Percentiles rank a stretch among this genome's conserved stretches.
Conservation (phyloP, 2,888 invertebrate genomes). For the Scelioninae gen. 2 region DNA sequence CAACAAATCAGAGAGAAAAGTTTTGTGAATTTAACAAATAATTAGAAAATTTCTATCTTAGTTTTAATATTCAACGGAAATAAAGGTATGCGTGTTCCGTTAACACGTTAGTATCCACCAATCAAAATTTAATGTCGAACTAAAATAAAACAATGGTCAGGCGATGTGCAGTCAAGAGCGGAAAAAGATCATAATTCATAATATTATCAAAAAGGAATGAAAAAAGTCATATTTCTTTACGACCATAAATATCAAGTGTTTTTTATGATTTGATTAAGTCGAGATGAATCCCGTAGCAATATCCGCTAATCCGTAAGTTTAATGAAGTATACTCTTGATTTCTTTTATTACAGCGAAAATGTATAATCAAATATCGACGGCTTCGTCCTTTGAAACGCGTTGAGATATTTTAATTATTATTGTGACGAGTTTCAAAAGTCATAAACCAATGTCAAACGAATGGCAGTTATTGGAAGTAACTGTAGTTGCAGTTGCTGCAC, state of each 20-base stretch:
- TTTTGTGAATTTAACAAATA: too few relatives aligned
- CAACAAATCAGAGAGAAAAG: too few relatives aligned
- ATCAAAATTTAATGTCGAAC: too few relatives aligned
- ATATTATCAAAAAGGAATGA: constrained; percentile 22
- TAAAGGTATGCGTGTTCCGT: too few relatives aligned
- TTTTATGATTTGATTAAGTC: constrained; percentile 46
- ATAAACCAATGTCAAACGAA: constrained; percentile 25
- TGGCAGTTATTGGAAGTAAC: constrained; percentile 11
- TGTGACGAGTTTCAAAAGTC: constrained; percentile 34
- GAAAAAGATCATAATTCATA: too few relatives aligned
- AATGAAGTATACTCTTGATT: constrained; percentile 53
- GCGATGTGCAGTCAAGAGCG: too few relatives aligned
- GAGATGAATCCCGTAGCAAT: constrained; percentile 29
- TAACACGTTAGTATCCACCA: too few relatives aligned
- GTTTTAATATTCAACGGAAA: too few relatives aligned
- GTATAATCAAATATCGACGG: constrained; percentile 49
- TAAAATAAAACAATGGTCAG: too few relatives aligned
- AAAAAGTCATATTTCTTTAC: constrained; percentile 24
- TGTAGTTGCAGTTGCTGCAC: constrained; percentile 5
- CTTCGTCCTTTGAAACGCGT: constrained; percentile 47
- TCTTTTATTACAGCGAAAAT: constrained; percentile 52
- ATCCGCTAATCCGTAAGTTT: constrained; percentile 53
- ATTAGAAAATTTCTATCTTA: too few relatives aligned
- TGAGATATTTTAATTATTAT: constrained; percentile 52
- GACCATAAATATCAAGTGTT: constrained; percentile 42